Evolutionary conservation across 2,888 invertebrate genomes (phyloP).

Genomic region (Synergus laeviventris): DNA sequence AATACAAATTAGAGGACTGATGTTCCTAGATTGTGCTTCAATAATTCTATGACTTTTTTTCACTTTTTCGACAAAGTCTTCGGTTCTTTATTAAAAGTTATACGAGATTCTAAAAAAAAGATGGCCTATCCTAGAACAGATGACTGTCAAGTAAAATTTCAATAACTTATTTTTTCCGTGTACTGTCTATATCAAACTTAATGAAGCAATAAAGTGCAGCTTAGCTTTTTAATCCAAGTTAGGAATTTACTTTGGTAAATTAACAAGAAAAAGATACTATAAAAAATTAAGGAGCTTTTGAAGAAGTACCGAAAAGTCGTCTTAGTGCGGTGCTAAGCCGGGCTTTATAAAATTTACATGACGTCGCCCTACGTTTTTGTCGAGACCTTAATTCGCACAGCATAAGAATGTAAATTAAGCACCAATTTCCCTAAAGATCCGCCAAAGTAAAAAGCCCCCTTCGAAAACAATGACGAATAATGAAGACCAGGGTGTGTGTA

Average conservation of each 20-base stretch:
- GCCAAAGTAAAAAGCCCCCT: neutral
- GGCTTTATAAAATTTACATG: constrained; percentile 7
- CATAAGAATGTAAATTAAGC: neutral
- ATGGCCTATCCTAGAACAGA: too few species aligned
- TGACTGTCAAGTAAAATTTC: too few species aligned
- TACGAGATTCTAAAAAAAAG: too few species aligned
- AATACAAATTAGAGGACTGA: too few species aligned
- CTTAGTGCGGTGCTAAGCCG: neutral
- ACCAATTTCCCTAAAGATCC: neutral
- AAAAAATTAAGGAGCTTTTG: neutral
- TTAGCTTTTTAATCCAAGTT: too few species aligned
- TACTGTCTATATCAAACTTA: too few species aligned
- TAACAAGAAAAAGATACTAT: neutral
- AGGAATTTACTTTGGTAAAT: constrained; percentile 42
- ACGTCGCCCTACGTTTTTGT: neutral
- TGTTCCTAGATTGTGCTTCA: too few species aligned
- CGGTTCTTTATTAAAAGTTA: too few species aligned
- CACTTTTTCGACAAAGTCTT: too few species aligned
- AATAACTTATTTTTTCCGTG: too few species aligned
- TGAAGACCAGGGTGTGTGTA: neutral
- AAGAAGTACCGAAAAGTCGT: neutral
- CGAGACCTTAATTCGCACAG: neutral
- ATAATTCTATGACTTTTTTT: too few species aligned
- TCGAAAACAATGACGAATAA: neutral
- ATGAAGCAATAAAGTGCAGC: too few species aligned